Percentiles rank a stretch among this genome's conserved stretches.
These are phyloP conservation scores for Vandiemenella viatica DNA, from an alignment of 2,888 invertebrate species.

Conservation along the genomic window DNA sequence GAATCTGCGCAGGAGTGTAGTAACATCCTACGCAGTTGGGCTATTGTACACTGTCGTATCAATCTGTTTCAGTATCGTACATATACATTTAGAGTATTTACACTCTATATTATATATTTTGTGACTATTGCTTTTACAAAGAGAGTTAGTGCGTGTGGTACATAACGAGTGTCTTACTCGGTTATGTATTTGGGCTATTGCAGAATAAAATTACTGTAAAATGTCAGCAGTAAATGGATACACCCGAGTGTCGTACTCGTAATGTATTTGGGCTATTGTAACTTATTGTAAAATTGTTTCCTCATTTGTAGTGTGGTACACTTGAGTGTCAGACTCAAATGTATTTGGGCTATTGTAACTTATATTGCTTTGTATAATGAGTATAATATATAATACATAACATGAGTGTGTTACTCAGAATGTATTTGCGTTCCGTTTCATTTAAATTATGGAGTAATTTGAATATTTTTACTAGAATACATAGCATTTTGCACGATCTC, in stretches of 20 bases:
- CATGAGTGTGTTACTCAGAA: constrained; percentile 13
- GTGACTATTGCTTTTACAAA: constrained; percentile 9
- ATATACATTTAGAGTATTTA: constrained; percentile 11
- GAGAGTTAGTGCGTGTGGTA: constrained; percentile 7
- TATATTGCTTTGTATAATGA: constrained; percentile 11
- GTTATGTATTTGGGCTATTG: constrained; percentile 16
- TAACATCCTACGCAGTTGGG: constrained; percentile 6
- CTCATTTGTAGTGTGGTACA: constrained; percentile 14
- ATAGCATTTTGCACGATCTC: background rate
- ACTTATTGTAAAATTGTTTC: constrained; percentile 9
- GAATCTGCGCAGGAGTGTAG: constrained; percentile 5
- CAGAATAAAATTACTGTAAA: constrained; percentile 10
- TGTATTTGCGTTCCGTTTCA: constrained; percentile 8
- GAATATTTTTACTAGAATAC: background rate
- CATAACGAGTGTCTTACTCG: constrained; percentile 11
- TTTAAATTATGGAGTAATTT: background rate
- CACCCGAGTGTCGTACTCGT: constrained; percentile 7
- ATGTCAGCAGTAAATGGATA: constrained; percentile 6
- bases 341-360: constrained; percentile 16
- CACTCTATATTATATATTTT: constrained; percentile 12
- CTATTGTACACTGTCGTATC: constrained; percentile 8
- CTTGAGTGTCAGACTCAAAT: constrained; percentile 14
- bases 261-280: constrained; percentile 16
- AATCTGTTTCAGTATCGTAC: constrained; percentile 1
- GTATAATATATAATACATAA: constrained; percentile 11